Percentiles rank a stretch among this genome's conserved stretches.
phyloP scores from a whole-genome alignment of 2,888 invertebrate species.

The Ischnura elegans region DNA sequence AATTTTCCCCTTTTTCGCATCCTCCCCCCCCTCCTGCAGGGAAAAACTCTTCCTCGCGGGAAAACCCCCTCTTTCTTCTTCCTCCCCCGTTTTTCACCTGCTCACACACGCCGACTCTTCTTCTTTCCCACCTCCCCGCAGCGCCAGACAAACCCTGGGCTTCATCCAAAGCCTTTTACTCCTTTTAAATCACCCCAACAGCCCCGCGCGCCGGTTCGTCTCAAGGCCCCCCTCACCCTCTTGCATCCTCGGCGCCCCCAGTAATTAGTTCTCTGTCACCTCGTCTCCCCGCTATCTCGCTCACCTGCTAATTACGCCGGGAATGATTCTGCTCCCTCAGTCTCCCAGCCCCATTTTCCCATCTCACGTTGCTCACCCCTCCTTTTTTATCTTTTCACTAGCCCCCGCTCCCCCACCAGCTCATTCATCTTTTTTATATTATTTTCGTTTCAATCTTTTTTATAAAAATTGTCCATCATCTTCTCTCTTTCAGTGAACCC shows the following conservation, averaged over 20 bases:
- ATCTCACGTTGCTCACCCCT: background rate
- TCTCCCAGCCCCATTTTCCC: background rate
- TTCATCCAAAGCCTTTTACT: background rate
- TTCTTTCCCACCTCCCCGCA: background rate
- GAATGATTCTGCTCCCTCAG: constrained; percentile 34
- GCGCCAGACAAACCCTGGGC: background rate
- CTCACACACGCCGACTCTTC: background rate
- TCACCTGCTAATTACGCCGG: constrained; percentile 52
- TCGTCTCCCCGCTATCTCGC: constrained; percentile 51
- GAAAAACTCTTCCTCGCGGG: background rate
- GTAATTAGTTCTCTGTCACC: constrained; percentile 66
- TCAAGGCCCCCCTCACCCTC: background rate
- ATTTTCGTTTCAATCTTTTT: background rate
- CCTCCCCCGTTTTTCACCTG: background rate
- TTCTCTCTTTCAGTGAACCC: background rate
- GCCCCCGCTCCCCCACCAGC: background rate
- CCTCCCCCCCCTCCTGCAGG: background rate
- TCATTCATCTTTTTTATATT: background rate
- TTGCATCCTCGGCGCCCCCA: background rate
- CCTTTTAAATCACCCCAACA: constrained; percentile 14
- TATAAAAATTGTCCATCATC: background rate
- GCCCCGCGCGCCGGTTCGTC: background rate
- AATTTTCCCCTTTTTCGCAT: background rate
- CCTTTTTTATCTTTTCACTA: background rate
- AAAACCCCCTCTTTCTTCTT: background rate